Conservation (phyloP, 2,888 invertebrate species). For the Mesoligia furuncula region DNA sequence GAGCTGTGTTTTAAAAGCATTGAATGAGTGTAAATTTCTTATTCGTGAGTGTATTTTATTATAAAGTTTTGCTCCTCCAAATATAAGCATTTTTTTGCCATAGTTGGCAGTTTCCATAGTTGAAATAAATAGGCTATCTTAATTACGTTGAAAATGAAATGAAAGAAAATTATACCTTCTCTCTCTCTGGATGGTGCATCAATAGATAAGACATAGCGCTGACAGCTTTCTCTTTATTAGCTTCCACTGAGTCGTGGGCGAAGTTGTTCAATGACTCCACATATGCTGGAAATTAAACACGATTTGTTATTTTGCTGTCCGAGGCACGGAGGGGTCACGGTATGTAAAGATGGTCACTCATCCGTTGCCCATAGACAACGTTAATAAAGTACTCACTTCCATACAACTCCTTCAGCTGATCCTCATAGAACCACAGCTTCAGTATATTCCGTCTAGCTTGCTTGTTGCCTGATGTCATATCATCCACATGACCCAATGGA, state of each 20-base stretch:
- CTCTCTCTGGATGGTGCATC: constrained; percentile 95
- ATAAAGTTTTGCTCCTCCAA: no score
- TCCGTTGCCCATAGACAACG: background rate
- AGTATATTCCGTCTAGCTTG: constrained; percentile 92
- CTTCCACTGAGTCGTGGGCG: constrained; percentile 94
- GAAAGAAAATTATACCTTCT: constrained; percentile 91
- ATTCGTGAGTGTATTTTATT: no score
- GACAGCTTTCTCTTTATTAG: constrained; percentile 95
- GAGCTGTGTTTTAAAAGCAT: no score
- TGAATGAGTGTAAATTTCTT: no score
- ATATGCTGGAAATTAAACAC: constrained; percentile 86
- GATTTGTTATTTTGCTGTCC: background rate
- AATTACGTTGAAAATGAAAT: background rate
- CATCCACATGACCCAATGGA: constrained; percentile 90
- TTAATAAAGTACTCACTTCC: constrained; percentile 85
- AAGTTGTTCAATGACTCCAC: constrained; percentile 93
- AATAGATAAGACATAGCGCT: constrained; percentile 94
- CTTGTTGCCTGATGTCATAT: constrained; percentile 92
- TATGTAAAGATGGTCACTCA: no score
- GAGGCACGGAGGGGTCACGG: no score
- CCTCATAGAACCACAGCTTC: constrained; percentile 97
- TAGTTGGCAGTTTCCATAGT: no score
- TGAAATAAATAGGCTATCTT: background rate
- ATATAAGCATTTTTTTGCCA: no score
- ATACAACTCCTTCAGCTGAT: constrained; percentile 95